These are phyloP conservation scores for Sialia sialis DNA, from an alignment of 2,113 vertebrate species.

Conservation along the genomic window DNA sequence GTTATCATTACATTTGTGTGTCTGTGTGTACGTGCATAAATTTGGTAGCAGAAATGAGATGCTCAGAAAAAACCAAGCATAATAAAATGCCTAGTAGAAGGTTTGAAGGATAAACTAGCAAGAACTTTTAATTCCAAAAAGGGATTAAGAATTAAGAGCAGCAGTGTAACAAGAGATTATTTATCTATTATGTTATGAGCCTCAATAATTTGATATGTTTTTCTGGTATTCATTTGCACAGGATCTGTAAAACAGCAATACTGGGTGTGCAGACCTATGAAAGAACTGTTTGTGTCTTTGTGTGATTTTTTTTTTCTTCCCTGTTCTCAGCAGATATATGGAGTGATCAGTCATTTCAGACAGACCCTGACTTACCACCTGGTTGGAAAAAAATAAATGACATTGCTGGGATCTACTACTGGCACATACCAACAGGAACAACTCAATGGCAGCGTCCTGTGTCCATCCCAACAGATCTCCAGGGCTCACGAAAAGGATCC, in stretches of 20 bases:
- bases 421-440: conserved; percentile 92
- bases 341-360: conserved; percentile 90
- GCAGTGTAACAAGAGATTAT: neutral
- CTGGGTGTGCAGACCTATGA: neutral
- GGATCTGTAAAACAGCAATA: neutral
- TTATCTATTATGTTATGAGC: neutral
- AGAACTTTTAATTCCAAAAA: neutral
- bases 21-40: neutral
- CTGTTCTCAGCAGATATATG: conserved; percentile 82
- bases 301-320: neutral
- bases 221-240: neutral
- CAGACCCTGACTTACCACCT: conserved; percentile 90
- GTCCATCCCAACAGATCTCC: conserved; percentile 70
- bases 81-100: neutral
- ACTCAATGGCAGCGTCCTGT: conserved; percentile 89
- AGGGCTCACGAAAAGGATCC: conserved; percentile 81
- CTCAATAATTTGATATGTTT: neutral
- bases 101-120: neutral
- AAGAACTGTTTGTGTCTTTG: neutral
- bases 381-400: conserved; percentile 92
- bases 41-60: neutral
- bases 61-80: neutral
- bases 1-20: neutral
- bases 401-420: conserved; percentile 90
- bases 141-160: neutral